A percentile compares a stretch with the other conserved stretches of the same genome.
phyloP scores from a whole-genome alignment of 2,888 invertebrate species.

The Eilema sororculum region DNA sequence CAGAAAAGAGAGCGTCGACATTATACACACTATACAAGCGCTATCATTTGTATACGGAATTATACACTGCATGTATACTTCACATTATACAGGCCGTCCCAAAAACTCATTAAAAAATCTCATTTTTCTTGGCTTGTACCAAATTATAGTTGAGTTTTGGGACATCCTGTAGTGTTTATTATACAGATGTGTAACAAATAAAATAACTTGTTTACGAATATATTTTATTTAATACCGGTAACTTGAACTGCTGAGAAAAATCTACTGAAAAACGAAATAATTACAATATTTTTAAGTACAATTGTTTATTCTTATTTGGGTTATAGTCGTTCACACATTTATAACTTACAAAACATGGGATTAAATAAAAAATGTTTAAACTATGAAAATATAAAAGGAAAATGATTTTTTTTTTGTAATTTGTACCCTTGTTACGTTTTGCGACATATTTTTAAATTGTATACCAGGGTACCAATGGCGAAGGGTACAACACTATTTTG shows the following conservation, averaged over 20 bases:
- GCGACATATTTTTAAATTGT: conserved; percentile 16
- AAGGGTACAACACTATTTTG: neutral
- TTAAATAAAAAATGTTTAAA: conserved; percentile 53
- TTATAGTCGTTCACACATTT: conserved; percentile 54
- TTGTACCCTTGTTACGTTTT: conserved; percentile 43
- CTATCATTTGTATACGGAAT: conserved; percentile 19
- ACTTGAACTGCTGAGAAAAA: conserved; percentile 33
- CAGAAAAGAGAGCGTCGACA: conserved; percentile 46
- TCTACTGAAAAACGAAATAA: conserved; percentile 54
- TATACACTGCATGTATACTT: conserved; percentile 28
- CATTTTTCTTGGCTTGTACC: no score
- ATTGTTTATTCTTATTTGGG: conserved; percentile 43
- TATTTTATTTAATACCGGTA: conserved; percentile 42
- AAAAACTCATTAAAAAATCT: no score
- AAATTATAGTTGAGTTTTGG: no score
- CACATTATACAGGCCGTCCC: neutral
- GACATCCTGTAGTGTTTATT: conserved; percentile 6
- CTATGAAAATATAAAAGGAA: conserved; percentile 55
- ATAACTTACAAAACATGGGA: conserved; percentile 54
- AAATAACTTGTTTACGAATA: conserved; percentile 37
- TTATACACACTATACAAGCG: conserved; percentile 30
- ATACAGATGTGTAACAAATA: conserved; percentile 23
- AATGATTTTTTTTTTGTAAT: conserved; percentile 37
- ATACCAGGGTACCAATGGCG: neutral
- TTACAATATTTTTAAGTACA: conserved; percentile 69